Conservation (phyloP, 1,140 invertebrate species). For the Lutraria rhynchaena region DNA sequence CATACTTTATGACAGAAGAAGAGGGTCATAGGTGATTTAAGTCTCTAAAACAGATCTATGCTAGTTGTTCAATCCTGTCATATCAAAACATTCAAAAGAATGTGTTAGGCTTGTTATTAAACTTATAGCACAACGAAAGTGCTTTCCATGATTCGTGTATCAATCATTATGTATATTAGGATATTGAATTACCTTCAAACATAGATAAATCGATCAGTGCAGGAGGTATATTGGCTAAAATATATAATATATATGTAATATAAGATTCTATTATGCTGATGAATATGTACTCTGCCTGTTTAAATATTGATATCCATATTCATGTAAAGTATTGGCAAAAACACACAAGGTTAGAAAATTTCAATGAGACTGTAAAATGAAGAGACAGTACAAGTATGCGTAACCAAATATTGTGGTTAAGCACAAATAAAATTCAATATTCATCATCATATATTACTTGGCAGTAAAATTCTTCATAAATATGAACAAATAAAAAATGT, state of each 20-base stretch:
- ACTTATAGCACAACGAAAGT: slow-evolving; percentile 31
- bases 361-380: too few relatives aligned
- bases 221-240: slow-evolving; percentile 46
- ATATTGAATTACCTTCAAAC: slow-evolving; percentile 34
- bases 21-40: too few relatives aligned
- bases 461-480: too few relatives aligned
- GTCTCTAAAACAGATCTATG: too few relatives aligned
- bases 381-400: too few relatives aligned
- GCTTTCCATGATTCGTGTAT: slow-evolving; percentile 36
- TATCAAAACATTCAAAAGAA: slow-evolving; percentile 14
- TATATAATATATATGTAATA: slow-evolving; percentile 30
- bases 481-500: too few relatives aligned
- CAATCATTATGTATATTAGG: slow-evolving; percentile 48
- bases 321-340: slow-evolving; percentile 14
- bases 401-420: too few relatives aligned
- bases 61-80: too few relatives aligned
- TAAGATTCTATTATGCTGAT: slow-evolving; percentile 45
- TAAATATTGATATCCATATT: slow-evolving; percentile 15
- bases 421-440: too few relatives aligned
- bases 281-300: slow-evolving; percentile 42
- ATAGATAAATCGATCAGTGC: slow-evolving; percentile 35
- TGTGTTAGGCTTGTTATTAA: slow-evolving; percentile 26
- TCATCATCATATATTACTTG: too few relatives aligned
- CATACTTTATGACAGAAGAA: too few relatives aligned
- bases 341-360: background rate